Percentiles rank a stretch among this genome's conserved stretches.
Evolutionary conservation across 2,797 vertebrate genomes (phyloP).

Genomic region (Hyperoplus immaculatus): DNA sequence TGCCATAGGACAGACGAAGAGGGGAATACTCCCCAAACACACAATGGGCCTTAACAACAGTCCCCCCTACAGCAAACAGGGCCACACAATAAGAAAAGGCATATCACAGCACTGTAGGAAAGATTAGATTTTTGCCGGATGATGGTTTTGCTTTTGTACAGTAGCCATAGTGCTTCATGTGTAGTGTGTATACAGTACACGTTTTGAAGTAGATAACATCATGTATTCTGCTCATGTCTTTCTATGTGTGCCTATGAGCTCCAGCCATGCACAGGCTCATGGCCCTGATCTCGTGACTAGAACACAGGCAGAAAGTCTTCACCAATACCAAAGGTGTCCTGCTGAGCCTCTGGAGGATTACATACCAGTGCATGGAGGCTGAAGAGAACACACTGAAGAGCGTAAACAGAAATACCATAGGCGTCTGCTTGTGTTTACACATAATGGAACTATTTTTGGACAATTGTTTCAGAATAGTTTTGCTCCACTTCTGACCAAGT

Average conservation of each 20-base stretch:
- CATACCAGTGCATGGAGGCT: constrained; percentile 18
- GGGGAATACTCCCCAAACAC: constrained; percentile 58
- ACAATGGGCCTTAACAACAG: constrained; percentile 66
- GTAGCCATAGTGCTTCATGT: constrained; percentile 47
- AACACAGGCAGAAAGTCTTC: constrained; percentile 45
- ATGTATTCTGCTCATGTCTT: constrained; percentile 48
- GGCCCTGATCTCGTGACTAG: constrained; percentile 41
- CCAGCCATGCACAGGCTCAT: constrained; percentile 33
- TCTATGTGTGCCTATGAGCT: constrained; percentile 42
- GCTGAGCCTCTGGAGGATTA: constrained; percentile 42
- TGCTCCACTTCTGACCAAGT: constrained; percentile 1
- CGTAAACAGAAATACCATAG: constrained; percentile 1
- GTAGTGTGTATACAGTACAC: constrained; percentile 56
- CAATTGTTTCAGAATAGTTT: constrained; percentile 38
- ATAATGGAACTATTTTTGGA: constrained; percentile 14
- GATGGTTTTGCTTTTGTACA: constrained; percentile 60
- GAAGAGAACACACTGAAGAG: constrained; percentile 5
- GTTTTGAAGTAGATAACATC: constrained; percentile 69
- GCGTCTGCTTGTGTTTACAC: constrained; percentile 38
- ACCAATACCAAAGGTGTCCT: constrained; percentile 39
- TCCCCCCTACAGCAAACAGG: constrained; percentile 67
- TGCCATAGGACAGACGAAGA: constrained; percentile 57
- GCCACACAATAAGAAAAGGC: constrained; percentile 66
- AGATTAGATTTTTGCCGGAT: constrained; percentile 64
- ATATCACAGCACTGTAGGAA: constrained; percentile 58